These are phyloP conservation scores for Leptinotarsa lineolata DNA, from an alignment of 1,140 invertebrate genomes.

Conservation along the genomic window DNA sequence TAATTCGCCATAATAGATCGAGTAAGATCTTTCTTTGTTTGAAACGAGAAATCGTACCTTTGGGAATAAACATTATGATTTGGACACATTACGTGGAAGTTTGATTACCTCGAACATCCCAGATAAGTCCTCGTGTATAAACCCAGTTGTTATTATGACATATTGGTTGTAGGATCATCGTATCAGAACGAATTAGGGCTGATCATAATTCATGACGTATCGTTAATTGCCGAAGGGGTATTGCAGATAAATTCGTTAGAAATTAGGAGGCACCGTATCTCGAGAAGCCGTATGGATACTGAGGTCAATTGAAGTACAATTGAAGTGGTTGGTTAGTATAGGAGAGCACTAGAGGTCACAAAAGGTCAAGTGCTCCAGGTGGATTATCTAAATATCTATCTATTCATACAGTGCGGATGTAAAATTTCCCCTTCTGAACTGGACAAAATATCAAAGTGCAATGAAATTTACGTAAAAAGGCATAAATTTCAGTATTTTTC, in stretches of 20 bases:
- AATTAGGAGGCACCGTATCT: neutral
- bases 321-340: no score
- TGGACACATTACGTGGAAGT: neutral
- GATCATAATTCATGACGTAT: neutral
- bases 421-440: no score
- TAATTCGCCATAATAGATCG: no score
- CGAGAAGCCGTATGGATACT: no score
- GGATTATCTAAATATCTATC: no score
- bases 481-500: no score
- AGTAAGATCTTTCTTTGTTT: neutral
- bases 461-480: no score
- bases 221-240: neutral
- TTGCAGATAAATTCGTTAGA: neutral
- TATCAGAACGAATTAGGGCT: neutral
- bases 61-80: neutral
- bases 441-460: no score
- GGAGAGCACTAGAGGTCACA: no score
- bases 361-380: no score
- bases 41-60: neutral
- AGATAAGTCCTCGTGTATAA: neutral
- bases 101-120: neutral
- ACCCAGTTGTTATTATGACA: neutral
- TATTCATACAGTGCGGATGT: no score
- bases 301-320: no score
- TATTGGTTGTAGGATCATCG: neutral